Percentiles rank a stretch among this genome's conserved stretches.
phyloP scores from a whole-genome alignment of 2,888 invertebrate genomes.

The Troides aeacus region DNA sequence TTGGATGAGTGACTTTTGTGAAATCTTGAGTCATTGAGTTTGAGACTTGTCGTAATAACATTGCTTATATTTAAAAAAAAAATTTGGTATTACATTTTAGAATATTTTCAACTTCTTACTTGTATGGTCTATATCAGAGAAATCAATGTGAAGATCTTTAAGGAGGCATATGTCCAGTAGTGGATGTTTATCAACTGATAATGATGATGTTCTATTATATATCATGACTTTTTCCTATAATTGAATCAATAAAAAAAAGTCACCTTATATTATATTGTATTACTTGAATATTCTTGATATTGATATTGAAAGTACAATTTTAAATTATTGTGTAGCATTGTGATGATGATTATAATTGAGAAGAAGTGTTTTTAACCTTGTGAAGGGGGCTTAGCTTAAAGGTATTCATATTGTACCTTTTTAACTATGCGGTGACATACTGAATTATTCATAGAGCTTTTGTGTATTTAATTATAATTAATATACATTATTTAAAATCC shows the following conservation, averaged over 20 bases:
- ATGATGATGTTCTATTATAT: not conserved
- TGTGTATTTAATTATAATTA: no score
- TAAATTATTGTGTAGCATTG: conserved; percentile 3
- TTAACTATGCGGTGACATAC: no score
- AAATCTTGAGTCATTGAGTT: conserved; percentile 20
- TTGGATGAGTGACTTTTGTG: conserved; percentile 16
- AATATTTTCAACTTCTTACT: not conserved
- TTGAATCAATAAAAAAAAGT: not conserved
- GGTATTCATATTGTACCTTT: no score
- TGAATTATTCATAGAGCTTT: no score
- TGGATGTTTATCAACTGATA: no score
- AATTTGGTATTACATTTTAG: conserved; percentile 2
- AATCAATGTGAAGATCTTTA: no score
- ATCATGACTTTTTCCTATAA: not conserved
- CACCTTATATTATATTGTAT: not conserved
- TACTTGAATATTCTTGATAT: conserved; percentile 19
- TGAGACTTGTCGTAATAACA: conserved; percentile 10
- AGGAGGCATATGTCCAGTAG: no score
- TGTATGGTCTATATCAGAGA: not conserved
- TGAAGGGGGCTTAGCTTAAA: not conserved
- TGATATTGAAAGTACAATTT: conserved; percentile 25
- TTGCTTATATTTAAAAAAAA: conserved; percentile 12
- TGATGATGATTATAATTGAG: not conserved
- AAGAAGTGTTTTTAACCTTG: not conserved
- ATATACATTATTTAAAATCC: no score